A percentile compares a stretch with the other conserved stretches of the same genome.
Conservation (phyloP, 2,888 invertebrate species). For the Cheilosia pagana region DNA sequence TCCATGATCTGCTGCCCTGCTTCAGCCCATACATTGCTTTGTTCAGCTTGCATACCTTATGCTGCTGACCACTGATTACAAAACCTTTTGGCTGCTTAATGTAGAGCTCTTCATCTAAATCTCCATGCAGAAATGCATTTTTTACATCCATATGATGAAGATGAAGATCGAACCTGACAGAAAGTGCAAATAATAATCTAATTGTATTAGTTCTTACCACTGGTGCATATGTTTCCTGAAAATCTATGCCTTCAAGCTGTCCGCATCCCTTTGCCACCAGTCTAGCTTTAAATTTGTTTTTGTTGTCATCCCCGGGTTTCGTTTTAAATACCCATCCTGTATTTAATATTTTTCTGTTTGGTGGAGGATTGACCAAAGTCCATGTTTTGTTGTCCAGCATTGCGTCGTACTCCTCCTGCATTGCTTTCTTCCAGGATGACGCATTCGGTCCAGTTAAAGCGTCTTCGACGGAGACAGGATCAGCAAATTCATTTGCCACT, state of each 20-base stretch:
- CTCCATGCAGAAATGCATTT: too few relatives aligned
- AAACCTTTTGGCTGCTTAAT: too few relatives aligned
- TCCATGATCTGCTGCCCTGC: conserved; percentile 27
- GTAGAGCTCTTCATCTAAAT: too few relatives aligned
- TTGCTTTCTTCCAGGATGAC: conserved; percentile 17
- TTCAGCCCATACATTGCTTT: conserved; percentile 13
- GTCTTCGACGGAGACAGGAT: conserved; percentile 27
- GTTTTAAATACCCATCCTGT: conserved; percentile 18
- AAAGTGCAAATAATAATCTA: conserved; percentile 17
- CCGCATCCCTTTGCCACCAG: conserved; percentile 21
- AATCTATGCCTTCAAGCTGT: conserved; percentile 32
- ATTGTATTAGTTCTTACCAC: conserved; percentile 7
- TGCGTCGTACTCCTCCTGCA: conserved; percentile 14
- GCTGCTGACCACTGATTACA: too few relatives aligned
- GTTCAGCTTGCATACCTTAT: conserved; percentile 11
- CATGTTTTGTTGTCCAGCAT: conserved; percentile 5
- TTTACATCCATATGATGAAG: too few relatives aligned
- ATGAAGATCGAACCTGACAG: too few relatives aligned
- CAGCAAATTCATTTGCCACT: conserved; percentile 15
- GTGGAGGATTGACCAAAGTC: conserved; percentile 11
- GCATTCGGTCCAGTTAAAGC: conserved; percentile 25
- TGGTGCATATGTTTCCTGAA: conserved; percentile 21
- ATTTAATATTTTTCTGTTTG: conserved; percentile 11
- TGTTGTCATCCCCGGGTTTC: neutral
- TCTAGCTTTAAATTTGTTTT: neutral